A percentile compares a stretch with the other conserved stretches of the same genome.
Evolutionary conservation across 2,888 invertebrate genomes (phyloP).

Genomic region (Lasioglossum marginatum): DNA sequence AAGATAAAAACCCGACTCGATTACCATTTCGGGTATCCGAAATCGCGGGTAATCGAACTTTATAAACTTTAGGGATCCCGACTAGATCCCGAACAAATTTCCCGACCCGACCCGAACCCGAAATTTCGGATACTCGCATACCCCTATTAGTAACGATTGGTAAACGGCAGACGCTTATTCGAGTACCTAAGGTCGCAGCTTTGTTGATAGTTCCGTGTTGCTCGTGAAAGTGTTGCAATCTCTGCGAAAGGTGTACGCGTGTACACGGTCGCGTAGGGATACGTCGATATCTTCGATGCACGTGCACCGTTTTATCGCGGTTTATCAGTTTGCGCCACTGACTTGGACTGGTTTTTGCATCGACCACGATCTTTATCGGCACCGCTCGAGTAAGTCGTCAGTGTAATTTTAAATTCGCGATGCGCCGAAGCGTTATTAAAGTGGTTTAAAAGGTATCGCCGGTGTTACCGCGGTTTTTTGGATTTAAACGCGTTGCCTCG

Average conservation of each 20-base stretch:
- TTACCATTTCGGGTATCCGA: too few species aligned
- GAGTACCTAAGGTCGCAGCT: background rate
- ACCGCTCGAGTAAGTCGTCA: conserved; percentile 56
- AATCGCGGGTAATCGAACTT: too few species aligned
- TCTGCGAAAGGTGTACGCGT: conserved; percentile 7
- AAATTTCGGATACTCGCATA: too few species aligned
- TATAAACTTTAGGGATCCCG: too few species aligned
- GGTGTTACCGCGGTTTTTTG: conserved; percentile 58
- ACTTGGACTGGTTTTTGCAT: conserved; percentile 25
- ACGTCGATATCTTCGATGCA: conserved; percentile 22
- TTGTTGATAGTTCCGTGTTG: background rate
- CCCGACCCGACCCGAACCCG: too few species aligned
- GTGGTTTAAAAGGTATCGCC: conserved; percentile 43
- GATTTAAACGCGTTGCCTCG: conserved; percentile 49
- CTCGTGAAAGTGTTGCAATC: conserved; percentile 28
- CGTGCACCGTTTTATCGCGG: conserved; percentile 40
- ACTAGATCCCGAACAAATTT: too few species aligned
- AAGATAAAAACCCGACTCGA: too few species aligned
- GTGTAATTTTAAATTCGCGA: conserved; percentile 69
- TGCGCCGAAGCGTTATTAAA: conserved; percentile 57
- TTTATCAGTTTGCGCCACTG: conserved; percentile 51
- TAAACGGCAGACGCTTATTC: too few species aligned
- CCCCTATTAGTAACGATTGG: too few species aligned
- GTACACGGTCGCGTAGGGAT: background rate
- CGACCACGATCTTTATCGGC: conserved; percentile 59